Evolutionary conservation across 2,113 vertebrate genomes (phyloP).

Genomic region (Leiothrix lutea): DNA sequence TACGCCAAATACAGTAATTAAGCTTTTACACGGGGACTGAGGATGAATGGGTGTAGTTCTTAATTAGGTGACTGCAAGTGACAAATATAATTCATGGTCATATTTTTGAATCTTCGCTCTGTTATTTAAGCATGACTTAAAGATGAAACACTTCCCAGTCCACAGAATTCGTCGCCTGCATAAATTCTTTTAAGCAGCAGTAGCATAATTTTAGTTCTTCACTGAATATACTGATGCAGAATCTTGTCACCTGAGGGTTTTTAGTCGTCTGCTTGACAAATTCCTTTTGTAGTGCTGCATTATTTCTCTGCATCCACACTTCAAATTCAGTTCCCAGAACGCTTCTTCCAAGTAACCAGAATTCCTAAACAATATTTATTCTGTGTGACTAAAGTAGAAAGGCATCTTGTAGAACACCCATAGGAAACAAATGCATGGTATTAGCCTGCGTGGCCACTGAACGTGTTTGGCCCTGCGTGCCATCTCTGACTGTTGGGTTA

Average conservation of each 20-base stretch:
- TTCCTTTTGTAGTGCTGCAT: neutral
- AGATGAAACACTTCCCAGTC: neutral
- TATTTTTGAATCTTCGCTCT: constrained; percentile 5
- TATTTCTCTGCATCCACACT: constrained; percentile 3
- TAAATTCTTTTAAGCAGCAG: neutral
- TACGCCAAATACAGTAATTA: neutral
- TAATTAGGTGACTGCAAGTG: neutral
- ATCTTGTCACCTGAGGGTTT: constrained; percentile 9
- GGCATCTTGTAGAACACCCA: constrained; percentile 35
- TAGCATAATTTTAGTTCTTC: neutral
- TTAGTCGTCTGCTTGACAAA: neutral
- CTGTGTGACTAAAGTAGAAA: constrained; percentile 44
- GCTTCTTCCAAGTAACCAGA: constrained; percentile 41
- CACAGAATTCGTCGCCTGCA: neutral
- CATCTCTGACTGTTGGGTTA: neutral
- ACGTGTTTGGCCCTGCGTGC: neutral
- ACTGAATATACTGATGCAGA: neutral
- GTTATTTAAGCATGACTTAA: neutral
- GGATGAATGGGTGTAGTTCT: neutral
- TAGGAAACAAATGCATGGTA: constrained; percentile 35
- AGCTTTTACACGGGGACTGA: neutral
- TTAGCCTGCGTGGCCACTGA: neutral
- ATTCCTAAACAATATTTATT: constrained; percentile 64
- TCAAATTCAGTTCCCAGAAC: constrained; percentile 42
- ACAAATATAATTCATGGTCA: neutral